Percentiles rank a stretch among this genome's conserved stretches.
phyloP scores from a whole-genome alignment of 2,888 invertebrate genomes.

The Unio pictorum region DNA sequence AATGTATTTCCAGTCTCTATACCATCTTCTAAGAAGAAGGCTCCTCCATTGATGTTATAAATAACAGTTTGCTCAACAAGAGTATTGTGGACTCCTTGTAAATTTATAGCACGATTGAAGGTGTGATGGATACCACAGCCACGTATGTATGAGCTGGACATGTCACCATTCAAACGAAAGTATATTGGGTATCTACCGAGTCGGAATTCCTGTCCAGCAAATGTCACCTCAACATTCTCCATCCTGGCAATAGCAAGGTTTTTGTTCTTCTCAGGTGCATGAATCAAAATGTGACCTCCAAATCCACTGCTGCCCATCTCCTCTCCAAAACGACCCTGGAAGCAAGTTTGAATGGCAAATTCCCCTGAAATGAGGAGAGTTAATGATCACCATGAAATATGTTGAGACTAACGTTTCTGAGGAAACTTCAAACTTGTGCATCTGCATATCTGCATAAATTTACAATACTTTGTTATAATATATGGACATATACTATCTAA shows the following conservation, averaged over 20 bases:
- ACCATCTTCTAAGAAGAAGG: too few relatives aligned
- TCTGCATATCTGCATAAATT: not conserved
- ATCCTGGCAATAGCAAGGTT: slow-evolving; percentile 31
- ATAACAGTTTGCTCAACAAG: slow-evolving; percentile 51
- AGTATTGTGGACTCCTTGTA: slow-evolving; percentile 50
- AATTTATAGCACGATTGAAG: slow-evolving; percentile 64
- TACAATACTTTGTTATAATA: not conserved
- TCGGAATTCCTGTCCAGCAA: slow-evolving; percentile 61
- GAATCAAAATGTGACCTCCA: slow-evolving; percentile 59
- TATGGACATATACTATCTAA: too few relatives aligned
- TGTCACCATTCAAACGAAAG: slow-evolving; percentile 61
- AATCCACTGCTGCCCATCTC: slow-evolving; percentile 61
- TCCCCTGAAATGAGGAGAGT: slow-evolving; percentile 52
- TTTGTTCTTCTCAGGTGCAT: slow-evolving; percentile 22
- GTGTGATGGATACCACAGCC: slow-evolving; percentile 55
- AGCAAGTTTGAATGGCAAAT: slow-evolving; percentile 67
- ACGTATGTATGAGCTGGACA: slow-evolving; percentile 54
- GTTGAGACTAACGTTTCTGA: too few relatives aligned
- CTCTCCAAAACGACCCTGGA: slow-evolving; percentile 65
- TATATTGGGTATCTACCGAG: slow-evolving; percentile 66
- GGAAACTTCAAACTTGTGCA: too few relatives aligned
- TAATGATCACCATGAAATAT: too few relatives aligned
- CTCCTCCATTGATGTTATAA: slow-evolving; percentile 63
- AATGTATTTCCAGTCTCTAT: too few relatives aligned
- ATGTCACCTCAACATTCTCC: slow-evolving; percentile 44